Base-by-base conservation (phyloP, 2,888 invertebrate genomes). In the Fabriciana adippe region DNA sequence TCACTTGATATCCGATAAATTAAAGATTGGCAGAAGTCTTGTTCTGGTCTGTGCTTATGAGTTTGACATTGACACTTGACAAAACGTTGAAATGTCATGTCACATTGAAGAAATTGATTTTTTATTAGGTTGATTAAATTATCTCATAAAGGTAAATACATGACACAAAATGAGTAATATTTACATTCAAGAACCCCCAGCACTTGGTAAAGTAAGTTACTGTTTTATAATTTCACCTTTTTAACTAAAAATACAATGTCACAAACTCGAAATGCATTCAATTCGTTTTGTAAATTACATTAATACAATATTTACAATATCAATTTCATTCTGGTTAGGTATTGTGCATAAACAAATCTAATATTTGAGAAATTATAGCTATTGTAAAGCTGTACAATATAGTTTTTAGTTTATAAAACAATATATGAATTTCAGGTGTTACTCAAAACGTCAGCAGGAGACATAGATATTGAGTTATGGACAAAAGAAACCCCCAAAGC, bases 381-480 rank as follows among this genome's bases (percentile, higher is more conserved):
- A 2, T 41, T 41, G 0, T 41, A 11, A 11, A 35, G 8, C 11
- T 8, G 35, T 41, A 0, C 1, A 41, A 11, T 41, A 41, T 11
- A 41, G 35, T 41, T 41, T 41, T 41, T 41, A 41, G 8, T 41
- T 5, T 26, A n/a, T 2, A n/a, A 6, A 14, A 21, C 16, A 35
- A 15, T 11, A 41, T 47, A 0, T 18, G 53, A 14, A 35, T 76
- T 75, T 45, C 79, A 99, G 98, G 97, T 99, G 48, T 90, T 99
- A 4, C 81, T 99, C 63, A 96, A 96, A 85, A 99, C 99, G 3
- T 94, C 97, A 51, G 97, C 96, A 0, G 99, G 99, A 6, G 99
- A 99, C 79, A 97, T 99, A 72, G 99, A 99, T 79, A 95, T 99
- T 72, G 99, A 99, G 87, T 90, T 99, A 82, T 99, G 99, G 99